Conservation (phyloP, 2,888 invertebrate genomes). For the Leptinotarsa peninsularis region DNA sequence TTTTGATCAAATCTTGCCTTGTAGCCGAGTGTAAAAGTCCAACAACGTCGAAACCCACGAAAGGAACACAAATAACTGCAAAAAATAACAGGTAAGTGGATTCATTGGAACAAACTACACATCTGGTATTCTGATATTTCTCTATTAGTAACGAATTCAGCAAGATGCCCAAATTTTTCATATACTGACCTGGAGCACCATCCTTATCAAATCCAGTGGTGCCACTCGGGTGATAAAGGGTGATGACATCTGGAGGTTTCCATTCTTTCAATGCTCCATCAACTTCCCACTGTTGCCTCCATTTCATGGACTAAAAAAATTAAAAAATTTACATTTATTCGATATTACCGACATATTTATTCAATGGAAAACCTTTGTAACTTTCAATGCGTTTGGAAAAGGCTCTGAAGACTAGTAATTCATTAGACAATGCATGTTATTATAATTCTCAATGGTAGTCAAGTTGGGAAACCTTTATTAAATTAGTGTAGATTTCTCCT, state of each 20-base stretch:
- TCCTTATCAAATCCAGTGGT: slow-evolving; percentile 85
- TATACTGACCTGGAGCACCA: slow-evolving; percentile 77
- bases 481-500: too few relatives aligned
- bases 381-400: too few relatives aligned
- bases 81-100: slow-evolving; percentile 39
- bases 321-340: neutral
- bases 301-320: slow-evolving; percentile 74
- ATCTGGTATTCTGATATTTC: too few relatives aligned
- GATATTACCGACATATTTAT: neutral
- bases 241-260: slow-evolving; percentile 78
- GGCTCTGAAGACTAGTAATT: too few relatives aligned
- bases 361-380: neutral
- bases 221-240: slow-evolving; percentile 83
- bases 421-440: too few relatives aligned
- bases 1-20: slow-evolving; percentile 79
- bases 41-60: slow-evolving; percentile 84
- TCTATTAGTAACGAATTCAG: too few relatives aligned
- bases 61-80: slow-evolving; percentile 82
- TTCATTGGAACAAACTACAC: too few relatives aligned
- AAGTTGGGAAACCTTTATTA: too few relatives aligned
- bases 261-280: slow-evolving; percentile 76
- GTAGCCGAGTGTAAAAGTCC: slow-evolving; percentile 82
- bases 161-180: too few relatives aligned
- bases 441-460: too few relatives aligned
- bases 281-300: slow-evolving; percentile 82